phyloP scores from a whole-genome alignment of 2,113 vertebrate genomes.

The Nannobrachium achirus region DNA sequence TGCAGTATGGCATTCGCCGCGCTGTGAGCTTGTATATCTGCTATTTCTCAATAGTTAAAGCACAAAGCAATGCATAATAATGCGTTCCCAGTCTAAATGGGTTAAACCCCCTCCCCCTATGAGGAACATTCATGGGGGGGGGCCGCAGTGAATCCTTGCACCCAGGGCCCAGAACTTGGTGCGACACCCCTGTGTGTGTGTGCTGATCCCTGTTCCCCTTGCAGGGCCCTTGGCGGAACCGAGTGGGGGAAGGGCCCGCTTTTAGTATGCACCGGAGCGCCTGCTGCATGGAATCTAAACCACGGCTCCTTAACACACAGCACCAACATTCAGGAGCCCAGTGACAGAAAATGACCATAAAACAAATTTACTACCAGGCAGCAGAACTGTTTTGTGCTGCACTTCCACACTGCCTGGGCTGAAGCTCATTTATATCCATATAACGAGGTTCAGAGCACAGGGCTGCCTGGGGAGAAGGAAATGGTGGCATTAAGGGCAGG shows the following conservation, averaged over 20 bases:
- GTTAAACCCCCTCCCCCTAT: too few species aligned
- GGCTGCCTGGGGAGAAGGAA: conserved; percentile 25
- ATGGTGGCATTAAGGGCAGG: neutral
- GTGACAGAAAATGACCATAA: conserved; percentile 56
- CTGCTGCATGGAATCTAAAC: neutral
- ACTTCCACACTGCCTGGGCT: conserved; percentile 28
- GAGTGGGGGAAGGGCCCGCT: neutral
- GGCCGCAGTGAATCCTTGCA: too few species aligned
- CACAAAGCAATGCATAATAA: too few species aligned
- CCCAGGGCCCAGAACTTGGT: too few species aligned
- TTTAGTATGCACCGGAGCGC: neutral
- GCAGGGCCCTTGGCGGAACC: neutral
- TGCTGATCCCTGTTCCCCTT: conserved; percentile 17
- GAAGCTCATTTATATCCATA: conserved; percentile 51
- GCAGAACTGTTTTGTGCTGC: conserved; percentile 36
- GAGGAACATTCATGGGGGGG: too few species aligned
- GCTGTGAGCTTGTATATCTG: too few species aligned
- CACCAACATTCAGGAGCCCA: conserved; percentile 19
- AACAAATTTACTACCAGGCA: conserved; percentile 50
- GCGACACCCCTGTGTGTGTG: too few species aligned
- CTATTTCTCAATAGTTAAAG: too few species aligned
- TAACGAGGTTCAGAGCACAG: conserved; percentile 40
- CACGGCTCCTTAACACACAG: conserved; percentile 9
- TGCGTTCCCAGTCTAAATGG: too few species aligned
- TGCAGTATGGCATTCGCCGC: too few species aligned